Percentiles rank a stretch among this genome's conserved stretches.
Conservation (phyloP, 2,888 invertebrate genomes). For the Scaptomyza caliginosa region DNA sequence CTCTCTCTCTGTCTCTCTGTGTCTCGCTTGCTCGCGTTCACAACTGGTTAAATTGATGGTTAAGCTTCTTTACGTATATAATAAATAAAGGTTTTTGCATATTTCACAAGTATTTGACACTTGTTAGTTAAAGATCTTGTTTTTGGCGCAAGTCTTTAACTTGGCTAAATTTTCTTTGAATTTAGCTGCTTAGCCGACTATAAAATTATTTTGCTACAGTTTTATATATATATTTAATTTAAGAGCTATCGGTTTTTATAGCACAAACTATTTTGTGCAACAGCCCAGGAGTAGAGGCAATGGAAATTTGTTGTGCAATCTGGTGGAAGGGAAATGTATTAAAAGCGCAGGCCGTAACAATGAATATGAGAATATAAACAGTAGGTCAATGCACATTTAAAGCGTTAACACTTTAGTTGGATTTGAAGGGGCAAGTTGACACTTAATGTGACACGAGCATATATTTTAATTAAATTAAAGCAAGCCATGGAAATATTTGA, state of each 20-base stretch:
- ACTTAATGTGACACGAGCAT: conserved; percentile 43
- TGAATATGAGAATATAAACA: too few relatives aligned
- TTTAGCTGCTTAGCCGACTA: neutral
- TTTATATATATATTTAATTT: conserved; percentile 2
- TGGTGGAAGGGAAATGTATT: conserved; percentile 4
- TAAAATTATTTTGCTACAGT: conserved; percentile 1
- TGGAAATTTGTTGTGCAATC: conserved; percentile 22
- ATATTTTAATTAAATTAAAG: conserved; percentile 60
- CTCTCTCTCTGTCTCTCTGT: neutral
- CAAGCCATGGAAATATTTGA: conserved; percentile 46
- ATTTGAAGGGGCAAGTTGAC: neutral
- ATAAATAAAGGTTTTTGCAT: neutral
- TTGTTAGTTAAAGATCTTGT: too few relatives aligned
- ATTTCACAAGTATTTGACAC: too few relatives aligned
- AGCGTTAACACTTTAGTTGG: conserved; percentile 12
- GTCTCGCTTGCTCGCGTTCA: too few relatives aligned
- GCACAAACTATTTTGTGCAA: neutral
- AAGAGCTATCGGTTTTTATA: conserved; percentile 12
- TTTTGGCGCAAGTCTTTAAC: too few relatives aligned
- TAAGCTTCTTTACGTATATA: neutral
- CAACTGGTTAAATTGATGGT: neutral
- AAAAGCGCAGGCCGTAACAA: neutral
- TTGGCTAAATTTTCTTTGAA: neutral
- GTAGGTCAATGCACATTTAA: conserved; percentile 22
- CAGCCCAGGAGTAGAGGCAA: conserved; percentile 11